Evolutionary conservation across 1,140 invertebrate species (phyloP), one percentile per base, ranked within the genome.

Genomic region (Cardiocondyla obscurior): DNA sequence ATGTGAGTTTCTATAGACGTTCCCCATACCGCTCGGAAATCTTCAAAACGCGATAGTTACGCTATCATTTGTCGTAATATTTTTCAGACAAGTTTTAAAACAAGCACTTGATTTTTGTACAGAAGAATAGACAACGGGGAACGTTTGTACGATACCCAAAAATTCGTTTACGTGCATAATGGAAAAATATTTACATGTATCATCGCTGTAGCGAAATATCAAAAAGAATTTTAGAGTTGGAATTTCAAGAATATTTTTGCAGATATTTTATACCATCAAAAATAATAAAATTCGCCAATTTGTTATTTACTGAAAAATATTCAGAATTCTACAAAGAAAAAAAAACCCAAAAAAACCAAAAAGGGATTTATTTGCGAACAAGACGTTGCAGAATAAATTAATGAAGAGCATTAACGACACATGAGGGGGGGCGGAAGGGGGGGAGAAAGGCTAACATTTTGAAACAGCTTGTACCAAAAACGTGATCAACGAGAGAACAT

Each of bases 401-500:
- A 6, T 8, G 39, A 67, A 57, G 60, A 39, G 46, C 33, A 28
- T n/a, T 28, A 77, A 67, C 25, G 44, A n/a, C 14, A 46, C 36
- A 51, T 46, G 28, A 3, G 60, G 46, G 53, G 19, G 25, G n/a
- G n/a, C n/a, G n/a, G n/a, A n/a, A n/a, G n/a, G n/a, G n/a, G n/a
- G n/a, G n/a, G n/a, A n/a, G n/a, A n/a, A 67, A 67, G 51, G 25
- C 19, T 76, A 76, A 64, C 57, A 46, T 77, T 77, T 39, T 46
- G 22, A 79, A 62, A 65, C 62, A 62, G 74, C 74, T 10, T 79
- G 62, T 64, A 42, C 62, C 74, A 69, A 79, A 79, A 79, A 79
- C 62, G 74, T 79, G 74, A 79, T 79, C 74, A 79, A 79, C 74
- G 74, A 79, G 74, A 30, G 62, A 30, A 79, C 74, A 79, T 79